These are phyloP conservation scores for Caenorhabditis drosophilae DNA, from an alignment of 2,888 invertebrate species.

Conservation along the genomic window DNA sequence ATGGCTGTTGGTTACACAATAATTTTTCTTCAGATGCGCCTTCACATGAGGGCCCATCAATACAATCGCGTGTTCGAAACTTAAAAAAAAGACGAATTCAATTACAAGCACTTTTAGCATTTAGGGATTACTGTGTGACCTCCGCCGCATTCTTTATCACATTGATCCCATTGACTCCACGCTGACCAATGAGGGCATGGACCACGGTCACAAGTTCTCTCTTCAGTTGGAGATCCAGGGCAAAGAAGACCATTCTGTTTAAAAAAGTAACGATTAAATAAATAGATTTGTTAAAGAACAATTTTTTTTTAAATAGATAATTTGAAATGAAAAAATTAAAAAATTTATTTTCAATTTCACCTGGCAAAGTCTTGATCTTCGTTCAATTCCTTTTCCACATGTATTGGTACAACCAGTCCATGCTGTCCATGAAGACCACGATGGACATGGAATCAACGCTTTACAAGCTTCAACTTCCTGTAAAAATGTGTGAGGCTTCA, in stretches of 20 bases:
- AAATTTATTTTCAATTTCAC: constrained; percentile 11
- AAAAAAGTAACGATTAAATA: background rate
- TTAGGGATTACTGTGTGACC: constrained; percentile 40
- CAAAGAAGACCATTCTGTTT: constrained; percentile 54
- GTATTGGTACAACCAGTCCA: constrained; percentile 52
- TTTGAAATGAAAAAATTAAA: background rate
- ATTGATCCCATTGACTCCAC: constrained; percentile 47
- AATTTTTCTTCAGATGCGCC: constrained; percentile 47
- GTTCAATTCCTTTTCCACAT: constrained; percentile 51
- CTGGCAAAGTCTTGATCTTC: constrained; percentile 45
- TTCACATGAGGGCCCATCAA: constrained; percentile 43
- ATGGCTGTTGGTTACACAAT: constrained; percentile 50
- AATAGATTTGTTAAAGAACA: constrained; percentile 2
- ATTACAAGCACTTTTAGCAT: background rate
- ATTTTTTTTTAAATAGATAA: constrained; percentile 15
- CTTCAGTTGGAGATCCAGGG: constrained; percentile 49
- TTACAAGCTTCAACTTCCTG: constrained; percentile 50
- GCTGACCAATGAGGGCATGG: constrained; percentile 52
- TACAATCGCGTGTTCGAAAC: constrained; percentile 47
- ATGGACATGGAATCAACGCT: constrained; percentile 40
- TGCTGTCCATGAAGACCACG: constrained; percentile 50
- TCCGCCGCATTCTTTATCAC: constrained; percentile 48
- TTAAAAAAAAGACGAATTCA: constrained; percentile 8
- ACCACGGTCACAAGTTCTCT: constrained; percentile 46
- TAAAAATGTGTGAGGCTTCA: too few relatives aligned